Conservation (phyloP, 2,888 invertebrate genomes). For the Harmothoe impar region DNA sequence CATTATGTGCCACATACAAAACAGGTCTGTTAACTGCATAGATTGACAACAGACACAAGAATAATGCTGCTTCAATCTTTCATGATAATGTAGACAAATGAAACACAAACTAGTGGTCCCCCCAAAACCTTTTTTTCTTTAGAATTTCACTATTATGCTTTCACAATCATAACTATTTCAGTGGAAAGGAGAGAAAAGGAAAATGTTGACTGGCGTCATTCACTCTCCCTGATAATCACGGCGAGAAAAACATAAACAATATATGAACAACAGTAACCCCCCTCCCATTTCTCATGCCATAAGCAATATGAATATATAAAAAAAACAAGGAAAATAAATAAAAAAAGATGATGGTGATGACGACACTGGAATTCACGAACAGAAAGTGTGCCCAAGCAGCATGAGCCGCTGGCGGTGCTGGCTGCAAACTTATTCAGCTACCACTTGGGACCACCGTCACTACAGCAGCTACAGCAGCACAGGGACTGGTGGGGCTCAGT, state of each 20-base stretch:
- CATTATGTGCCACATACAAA: background rate
- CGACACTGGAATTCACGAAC: constrained; percentile 31
- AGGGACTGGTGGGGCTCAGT: no score
- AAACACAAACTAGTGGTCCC: background rate
- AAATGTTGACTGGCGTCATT: background rate
- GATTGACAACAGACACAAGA: constrained; percentile 27
- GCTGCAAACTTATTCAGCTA: no score
- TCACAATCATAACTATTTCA: constrained; percentile 1
- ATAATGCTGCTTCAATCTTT: background rate
- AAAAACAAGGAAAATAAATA: constrained; percentile 34
- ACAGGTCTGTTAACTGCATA: constrained; percentile 27
- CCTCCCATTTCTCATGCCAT: background rate
- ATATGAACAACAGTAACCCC: constrained; percentile 31
- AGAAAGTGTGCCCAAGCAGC: background rate
- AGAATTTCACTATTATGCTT: background rate
- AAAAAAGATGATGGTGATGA: background rate
- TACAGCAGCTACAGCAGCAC: no score
- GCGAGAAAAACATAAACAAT: constrained; percentile 14
- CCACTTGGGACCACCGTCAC: background rate
- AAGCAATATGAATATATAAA: background rate
- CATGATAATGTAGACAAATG: background rate
- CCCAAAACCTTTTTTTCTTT: background rate
- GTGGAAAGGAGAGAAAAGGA: background rate
- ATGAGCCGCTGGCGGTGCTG: background rate
- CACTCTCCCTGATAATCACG: background rate